Base-by-base conservation (phyloP, 2,797 vertebrate species). In the Tiaroga cobitis region DNA sequence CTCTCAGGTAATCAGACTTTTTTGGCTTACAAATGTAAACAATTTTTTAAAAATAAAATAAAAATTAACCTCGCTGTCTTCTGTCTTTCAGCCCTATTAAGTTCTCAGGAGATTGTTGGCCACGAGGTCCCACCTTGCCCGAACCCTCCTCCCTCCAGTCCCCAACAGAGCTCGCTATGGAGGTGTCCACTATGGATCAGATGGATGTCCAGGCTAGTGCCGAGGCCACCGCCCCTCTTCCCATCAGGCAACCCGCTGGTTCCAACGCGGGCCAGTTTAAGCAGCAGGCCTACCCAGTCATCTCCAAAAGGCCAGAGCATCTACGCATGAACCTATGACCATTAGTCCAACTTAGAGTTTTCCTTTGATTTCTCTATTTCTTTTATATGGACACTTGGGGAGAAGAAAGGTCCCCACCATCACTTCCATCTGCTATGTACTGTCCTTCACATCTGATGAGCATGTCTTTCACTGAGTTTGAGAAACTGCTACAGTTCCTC, bases 281-380 rank as follows among this genome's bases (percentile, higher is more conserved):
- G 94, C 98, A 98, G 90, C 98, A 98, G 91, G 94, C 96, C 82
- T 99, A 98, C 80, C 98, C 98, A 2, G 96, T 97, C 88, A 93
- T 96, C 78, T 96, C 97, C 89, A 99, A 99, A 90, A 93, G 98
- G 88, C 98, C 98, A 56, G 98, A 99, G 92, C 98, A 99, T 95
- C 94, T 99, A 94, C 97, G 98, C 91, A 99, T 99, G 98, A 99
- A 99, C 94, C 97, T 99, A 99, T 99, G 98, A 99, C 97, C 93
- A 88, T 69, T 90, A 69, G 69, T 84, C 41, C 26, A 83, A 88
- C 86, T 86, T 91, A 92, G 91, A 91, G 89, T 90, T 91, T 92
- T 92, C 90, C 88, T 88, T 91, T 88, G 63, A 63, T 84, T 82
- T 87, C 63, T 83, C 74, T 59, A 59, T 85, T 93, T 90, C 85